Evolutionary conservation across 2,888 invertebrate genomes (phyloP).

Genomic region (Cryptosula pallasiana): DNA sequence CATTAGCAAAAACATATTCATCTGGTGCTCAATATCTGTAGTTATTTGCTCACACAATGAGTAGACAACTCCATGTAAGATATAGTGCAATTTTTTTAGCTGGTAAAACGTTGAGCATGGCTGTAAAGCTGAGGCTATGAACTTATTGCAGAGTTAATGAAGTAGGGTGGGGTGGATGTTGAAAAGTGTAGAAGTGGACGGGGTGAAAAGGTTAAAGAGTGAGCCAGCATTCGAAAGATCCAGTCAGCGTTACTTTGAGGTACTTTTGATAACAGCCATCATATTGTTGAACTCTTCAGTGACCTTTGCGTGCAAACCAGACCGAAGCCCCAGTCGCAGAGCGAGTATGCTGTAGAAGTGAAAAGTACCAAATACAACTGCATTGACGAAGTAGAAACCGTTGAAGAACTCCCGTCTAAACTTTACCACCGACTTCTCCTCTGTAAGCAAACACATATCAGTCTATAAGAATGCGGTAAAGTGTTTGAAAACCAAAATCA

Average conservation of each 20-base stretch:
- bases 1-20: no score
- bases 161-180: no score
- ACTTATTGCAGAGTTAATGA: no score
- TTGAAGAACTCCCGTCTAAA: neutral
- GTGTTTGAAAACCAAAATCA: no score
- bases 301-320: neutral
- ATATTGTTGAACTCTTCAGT: neutral
- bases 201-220: neutral
- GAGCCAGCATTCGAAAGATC: no score
- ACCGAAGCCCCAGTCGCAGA: neutral
- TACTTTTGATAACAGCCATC: neutral
- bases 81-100: neutral
- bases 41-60: no score
- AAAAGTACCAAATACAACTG: neutral
- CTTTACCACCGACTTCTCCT: neutral
- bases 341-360: conserved; percentile 6
- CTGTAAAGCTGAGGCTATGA: no score
- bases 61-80: no score
- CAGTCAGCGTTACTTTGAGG: neutral
- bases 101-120: neutral
- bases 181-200: no score
- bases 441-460: no score
- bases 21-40: no score
- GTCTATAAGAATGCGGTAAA: no score
- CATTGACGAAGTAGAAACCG: neutral